Evolutionary conservation across 2,797 vertebrate species (phyloP).

Genomic region (Gouania willdenowi): DNA sequence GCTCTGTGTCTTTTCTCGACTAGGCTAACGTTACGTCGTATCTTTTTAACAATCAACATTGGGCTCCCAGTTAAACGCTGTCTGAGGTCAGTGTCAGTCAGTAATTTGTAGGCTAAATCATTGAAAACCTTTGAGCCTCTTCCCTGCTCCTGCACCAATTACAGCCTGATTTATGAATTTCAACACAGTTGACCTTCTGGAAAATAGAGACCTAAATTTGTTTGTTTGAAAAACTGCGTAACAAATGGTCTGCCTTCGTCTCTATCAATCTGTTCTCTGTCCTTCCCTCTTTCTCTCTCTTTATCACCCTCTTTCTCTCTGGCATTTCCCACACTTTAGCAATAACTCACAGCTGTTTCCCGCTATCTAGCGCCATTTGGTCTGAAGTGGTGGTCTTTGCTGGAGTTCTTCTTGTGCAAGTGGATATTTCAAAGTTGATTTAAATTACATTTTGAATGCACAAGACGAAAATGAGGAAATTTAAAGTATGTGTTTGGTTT

Average conservation of each 20-base stretch:
- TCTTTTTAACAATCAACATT: constrained; percentile 30
- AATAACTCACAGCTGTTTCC: constrained; percentile 34
- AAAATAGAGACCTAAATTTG: constrained; percentile 61
- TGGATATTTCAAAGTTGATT: not conserved
- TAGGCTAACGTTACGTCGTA: constrained; percentile 33
- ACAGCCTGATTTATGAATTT: constrained; percentile 73
- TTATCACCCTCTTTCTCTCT: no score
- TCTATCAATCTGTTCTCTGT: constrained; percentile 49
- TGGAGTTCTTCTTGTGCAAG: constrained; percentile 4
- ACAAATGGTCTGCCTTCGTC: constrained; percentile 51
- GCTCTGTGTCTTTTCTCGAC: no score
- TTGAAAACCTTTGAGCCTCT: constrained; percentile 37
- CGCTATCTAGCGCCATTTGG: constrained; percentile 20
- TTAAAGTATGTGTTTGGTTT: not conserved
- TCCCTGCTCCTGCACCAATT: constrained; percentile 52
- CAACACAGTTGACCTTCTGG: constrained; percentile 71
- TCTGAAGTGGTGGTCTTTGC: constrained; percentile 22
- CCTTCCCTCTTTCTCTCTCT: constrained; percentile 7
- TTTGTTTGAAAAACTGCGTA: constrained; percentile 61
- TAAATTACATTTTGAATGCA: not conserved
- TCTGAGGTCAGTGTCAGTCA: constrained; percentile 37
- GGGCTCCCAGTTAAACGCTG: constrained; percentile 22
- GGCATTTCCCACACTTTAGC: constrained; percentile 18
- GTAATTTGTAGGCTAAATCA: constrained; percentile 42
- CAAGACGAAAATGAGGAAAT: not conserved